These are phyloP conservation scores for Polypterus bichir DNA, from an alignment of 2,113 vertebrate genomes.

Conservation along the genomic window DNA sequence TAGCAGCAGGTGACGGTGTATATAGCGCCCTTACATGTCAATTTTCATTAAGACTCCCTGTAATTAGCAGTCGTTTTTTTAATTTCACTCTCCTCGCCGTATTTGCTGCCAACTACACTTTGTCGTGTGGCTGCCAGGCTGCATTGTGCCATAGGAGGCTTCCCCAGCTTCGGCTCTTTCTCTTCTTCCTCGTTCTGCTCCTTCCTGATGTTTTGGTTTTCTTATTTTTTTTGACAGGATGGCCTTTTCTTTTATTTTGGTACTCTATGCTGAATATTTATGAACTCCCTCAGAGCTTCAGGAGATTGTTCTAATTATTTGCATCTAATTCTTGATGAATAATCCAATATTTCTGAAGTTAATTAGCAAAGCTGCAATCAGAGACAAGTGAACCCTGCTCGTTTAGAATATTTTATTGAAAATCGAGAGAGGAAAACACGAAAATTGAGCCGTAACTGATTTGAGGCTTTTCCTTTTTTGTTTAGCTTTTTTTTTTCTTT, in stretches of 20 bases:
- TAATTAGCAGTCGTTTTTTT: too few relatives aligned
- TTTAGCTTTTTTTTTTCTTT: too few relatives aligned
- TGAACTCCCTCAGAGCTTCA: slow-evolving; percentile 1
- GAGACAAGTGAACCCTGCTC: too few relatives aligned
- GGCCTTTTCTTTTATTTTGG: neutral
- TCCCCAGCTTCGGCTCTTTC: too few relatives aligned
- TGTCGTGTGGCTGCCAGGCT: too few relatives aligned
- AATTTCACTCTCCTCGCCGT: too few relatives aligned
- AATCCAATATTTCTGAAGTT: neutral
- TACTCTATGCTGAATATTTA: neutral
- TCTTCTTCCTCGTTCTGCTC: neutral
- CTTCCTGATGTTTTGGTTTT: neutral
- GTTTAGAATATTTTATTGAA: slow-evolving; percentile 2
- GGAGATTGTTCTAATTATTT: neutral
- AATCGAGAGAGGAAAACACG: neutral
- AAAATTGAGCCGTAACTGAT: neutral
- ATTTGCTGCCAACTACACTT: too few relatives aligned
- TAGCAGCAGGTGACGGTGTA: too few relatives aligned
- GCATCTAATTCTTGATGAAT: slow-evolving; percentile 3
- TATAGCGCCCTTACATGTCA: too few relatives aligned
- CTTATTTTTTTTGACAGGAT: neutral
- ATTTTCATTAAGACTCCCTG: too few relatives aligned
- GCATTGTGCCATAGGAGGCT: neutral
- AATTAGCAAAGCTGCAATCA: neutral
- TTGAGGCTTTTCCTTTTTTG: too few relatives aligned